Conservation (phyloP, 1,140 invertebrate species). For the Sycophaga agraensis region DNA sequence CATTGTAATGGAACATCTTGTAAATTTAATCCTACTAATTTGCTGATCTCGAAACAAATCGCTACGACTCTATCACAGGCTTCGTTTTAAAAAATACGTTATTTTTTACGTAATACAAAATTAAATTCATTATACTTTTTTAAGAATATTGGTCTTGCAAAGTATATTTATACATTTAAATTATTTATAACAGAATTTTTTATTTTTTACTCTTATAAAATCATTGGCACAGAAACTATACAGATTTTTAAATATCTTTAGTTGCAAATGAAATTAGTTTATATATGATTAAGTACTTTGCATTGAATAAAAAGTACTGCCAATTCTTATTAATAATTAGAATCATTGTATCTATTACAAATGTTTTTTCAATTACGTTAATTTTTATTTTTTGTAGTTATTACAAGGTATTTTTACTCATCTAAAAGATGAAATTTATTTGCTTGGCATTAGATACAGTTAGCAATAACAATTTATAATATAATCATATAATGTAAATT, state of each 20-base stretch:
- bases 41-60: too few species aligned
- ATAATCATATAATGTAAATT: background rate
- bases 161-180: background rate
- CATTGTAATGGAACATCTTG: constrained; percentile 16
- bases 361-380: too few species aligned
- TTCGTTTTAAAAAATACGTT: background rate
- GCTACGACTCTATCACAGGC: too few species aligned
- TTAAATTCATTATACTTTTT: background rate
- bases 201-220: background rate
- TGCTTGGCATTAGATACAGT: too few species aligned
- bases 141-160: too few species aligned
- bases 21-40: background rate
- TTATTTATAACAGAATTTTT: background rate
- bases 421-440: too few species aligned
- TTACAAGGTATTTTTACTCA: background rate
- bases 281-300: background rate
- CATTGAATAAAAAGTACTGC: too few species aligned
- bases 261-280: background rate
- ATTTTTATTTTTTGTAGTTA: constrained; percentile 1
- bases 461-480: too few species aligned
- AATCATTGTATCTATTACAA: background rate
- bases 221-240: background rate
- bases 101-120: constrained; percentile 7
- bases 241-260: background rate
- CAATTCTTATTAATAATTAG: too few species aligned